Conservation (phyloP, 2,797 vertebrate genomes). For the Australoheros facetus region DNA sequence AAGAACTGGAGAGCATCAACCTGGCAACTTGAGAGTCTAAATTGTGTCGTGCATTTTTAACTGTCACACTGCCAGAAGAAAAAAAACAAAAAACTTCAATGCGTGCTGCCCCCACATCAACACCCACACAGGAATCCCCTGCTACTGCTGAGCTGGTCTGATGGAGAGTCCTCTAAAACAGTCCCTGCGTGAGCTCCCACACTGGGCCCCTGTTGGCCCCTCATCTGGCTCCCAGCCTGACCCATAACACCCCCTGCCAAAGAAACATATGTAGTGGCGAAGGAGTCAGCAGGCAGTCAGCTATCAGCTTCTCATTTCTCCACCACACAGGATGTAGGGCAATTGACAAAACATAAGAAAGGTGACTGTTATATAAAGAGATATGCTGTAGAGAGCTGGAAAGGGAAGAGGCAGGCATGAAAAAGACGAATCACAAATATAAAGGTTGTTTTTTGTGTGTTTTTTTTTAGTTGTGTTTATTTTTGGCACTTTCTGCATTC, state of each 20-base stretch:
- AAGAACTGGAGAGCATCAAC: neutral
- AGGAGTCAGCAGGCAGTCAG: slow-evolving; percentile 51
- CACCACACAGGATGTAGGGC: slow-evolving; percentile 22
- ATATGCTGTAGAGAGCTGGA: neutral
- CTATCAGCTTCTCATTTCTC: slow-evolving; percentile 31
- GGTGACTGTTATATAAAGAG: slow-evolving; percentile 30
- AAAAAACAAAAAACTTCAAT: slow-evolving; percentile 1
- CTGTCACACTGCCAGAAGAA: slow-evolving; percentile 14
- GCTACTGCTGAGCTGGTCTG: slow-evolving; percentile 52
- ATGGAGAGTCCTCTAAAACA: slow-evolving; percentile 59
- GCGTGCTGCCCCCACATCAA: slow-evolving; percentile 22
- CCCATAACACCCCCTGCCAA: slow-evolving; percentile 67
- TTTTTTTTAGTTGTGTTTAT: slow-evolving; percentile 24
- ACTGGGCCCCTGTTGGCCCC: slow-evolving; percentile 59
- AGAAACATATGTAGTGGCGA: slow-evolving; percentile 72
- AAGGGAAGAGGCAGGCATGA: neutral
- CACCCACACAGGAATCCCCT: slow-evolving; percentile 71
- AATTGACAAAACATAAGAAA: slow-evolving; percentile 36
- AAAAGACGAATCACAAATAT: neutral
- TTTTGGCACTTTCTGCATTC: neutral
- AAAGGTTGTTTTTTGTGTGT: slow-evolving; percentile 26
- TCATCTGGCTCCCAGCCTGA: slow-evolving; percentile 75
- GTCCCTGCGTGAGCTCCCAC: slow-evolving; percentile 36
- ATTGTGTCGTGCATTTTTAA: slow-evolving; percentile 30
- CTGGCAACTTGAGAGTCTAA: neutral